Evolutionary conservation across 2,113 vertebrate genomes (phyloP), one percentile per base, ranked within the genome.

Genomic region (Pimephales promelas): DNA sequence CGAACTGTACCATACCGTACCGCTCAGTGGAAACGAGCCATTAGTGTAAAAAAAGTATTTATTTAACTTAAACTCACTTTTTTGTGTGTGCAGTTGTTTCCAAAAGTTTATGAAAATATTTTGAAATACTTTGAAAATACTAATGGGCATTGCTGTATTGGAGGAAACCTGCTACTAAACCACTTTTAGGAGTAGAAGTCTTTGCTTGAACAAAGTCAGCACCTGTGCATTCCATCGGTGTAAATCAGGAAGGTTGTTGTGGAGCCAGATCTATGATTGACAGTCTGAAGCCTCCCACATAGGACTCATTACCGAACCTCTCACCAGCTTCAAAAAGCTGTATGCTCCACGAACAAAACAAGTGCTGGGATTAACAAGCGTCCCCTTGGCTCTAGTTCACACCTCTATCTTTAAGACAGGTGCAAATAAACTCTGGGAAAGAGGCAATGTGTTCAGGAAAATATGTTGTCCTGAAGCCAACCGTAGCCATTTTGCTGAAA

Each of bases 281-380:
- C 78, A 56, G n/a, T 54, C 26, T 45, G 72, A 3, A 43, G 34
- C 81, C 71, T 71, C 54, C 64, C 81, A 61, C 83, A 54, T 61
- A 72, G 77, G 82, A 83, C 31, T 77, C 81, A 59, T 85, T 85
- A 74, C 36, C 18, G 61, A 43, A 40, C 45, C 45, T 68, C 47
- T 61, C 79, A 71, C 45, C 18, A 14, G 26, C 64, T 66, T 82
- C 73, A 79, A 57, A 66, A 76, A 59, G 54, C 45, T 62, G 6
- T 5, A 64, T 28, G 24, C 59, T 66, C 3, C 59, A 13, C 20
- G n/a, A 68, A 76, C 57, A 74, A 79, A 71, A 43, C 34, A 45
- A 45, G 31, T 7, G 11, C 43, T n/a, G 31, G 54, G 59, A 68
- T 87, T 85, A 86, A 84, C 64, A 49, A 85, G 84, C 49, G 0